Evolutionary conservation across 2,888 invertebrate genomes (phyloP).

Genomic region (Hypomecis atomaria): DNA sequence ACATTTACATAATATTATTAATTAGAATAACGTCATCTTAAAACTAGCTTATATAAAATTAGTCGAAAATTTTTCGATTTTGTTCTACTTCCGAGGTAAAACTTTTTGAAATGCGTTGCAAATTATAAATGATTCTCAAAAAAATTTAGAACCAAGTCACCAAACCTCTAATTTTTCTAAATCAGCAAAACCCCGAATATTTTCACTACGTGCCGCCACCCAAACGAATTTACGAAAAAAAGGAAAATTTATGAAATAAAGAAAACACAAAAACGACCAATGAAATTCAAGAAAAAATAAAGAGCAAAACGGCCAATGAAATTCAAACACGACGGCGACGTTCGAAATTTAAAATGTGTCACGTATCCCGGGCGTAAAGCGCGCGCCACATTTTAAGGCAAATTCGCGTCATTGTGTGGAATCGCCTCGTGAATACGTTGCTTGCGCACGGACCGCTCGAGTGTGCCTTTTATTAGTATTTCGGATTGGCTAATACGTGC

Average conservation of each 20-base stretch:
- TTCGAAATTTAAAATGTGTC: slow-evolving; percentile 52
- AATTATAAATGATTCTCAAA: no score
- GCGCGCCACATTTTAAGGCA: slow-evolving; percentile 48
- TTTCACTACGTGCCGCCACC: not conserved
- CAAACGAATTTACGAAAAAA: slow-evolving; percentile 32
- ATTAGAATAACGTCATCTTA: no score
- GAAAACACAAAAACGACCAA: slow-evolving; percentile 30
- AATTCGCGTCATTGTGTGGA: slow-evolving; percentile 47
- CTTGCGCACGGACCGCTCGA: slow-evolving; percentile 28
- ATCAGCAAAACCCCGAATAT: not conserved
- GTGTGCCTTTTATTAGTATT: slow-evolving; percentile 40
- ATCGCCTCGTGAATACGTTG: slow-evolving; percentile 43
- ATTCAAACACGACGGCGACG: slow-evolving; percentile 41
- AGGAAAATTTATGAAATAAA: slow-evolving; percentile 20
- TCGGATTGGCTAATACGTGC: slow-evolving; percentile 37
- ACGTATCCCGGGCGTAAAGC: slow-evolving; percentile 46
- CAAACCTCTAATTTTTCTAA: no score
- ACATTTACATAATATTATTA: no score
- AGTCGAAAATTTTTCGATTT: no score
- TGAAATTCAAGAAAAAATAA: slow-evolving; percentile 26
- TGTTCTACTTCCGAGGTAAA: no score
- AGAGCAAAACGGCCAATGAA: slow-evolving; percentile 38
- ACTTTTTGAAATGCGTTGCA: no score
- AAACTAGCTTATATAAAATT: no score
- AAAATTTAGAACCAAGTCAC: no score